These are phyloP conservation scores for Ethmia dodecea DNA, from an alignment of 2,888 invertebrate species.

Conservation along the genomic window DNA sequence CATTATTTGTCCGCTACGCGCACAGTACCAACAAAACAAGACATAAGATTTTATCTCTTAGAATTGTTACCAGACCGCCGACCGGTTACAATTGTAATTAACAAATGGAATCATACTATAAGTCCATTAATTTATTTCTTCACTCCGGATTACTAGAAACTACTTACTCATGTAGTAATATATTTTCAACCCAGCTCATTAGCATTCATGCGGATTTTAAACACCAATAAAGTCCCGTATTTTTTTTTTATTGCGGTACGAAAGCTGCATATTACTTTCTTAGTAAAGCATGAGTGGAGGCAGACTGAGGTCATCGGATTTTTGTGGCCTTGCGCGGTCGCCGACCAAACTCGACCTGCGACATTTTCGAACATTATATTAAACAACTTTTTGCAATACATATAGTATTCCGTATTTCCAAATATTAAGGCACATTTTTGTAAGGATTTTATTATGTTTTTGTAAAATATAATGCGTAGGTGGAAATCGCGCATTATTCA, in stretches of 20 bases:
- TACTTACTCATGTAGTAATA: too few relatives aligned
- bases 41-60: too few relatives aligned
- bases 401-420: slow-evolving; percentile 20
- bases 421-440: slow-evolving; percentile 24
- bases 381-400: slow-evolving; percentile 13
- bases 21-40: too few relatives aligned
- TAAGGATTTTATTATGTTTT: slow-evolving; percentile 15
- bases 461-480: slow-evolving; percentile 20
- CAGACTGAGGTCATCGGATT: slow-evolving; percentile 67
- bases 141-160: too few relatives aligned
- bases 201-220: not conserved
- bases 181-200: not conserved
- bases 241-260: not conserved
- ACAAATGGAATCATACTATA: too few relatives aligned
- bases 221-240: not conserved
- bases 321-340: slow-evolving; percentile 71
- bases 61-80: too few relatives aligned
- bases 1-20: too few relatives aligned
- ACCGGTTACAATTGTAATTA: too few relatives aligned
- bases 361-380: slow-evolving; percentile 38
- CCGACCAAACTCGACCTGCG: slow-evolving; percentile 54
- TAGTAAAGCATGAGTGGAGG: slow-evolving; percentile 29
- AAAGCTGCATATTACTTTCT: slow-evolving; percentile 24
- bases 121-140: too few relatives aligned
- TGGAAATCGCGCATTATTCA: slow-evolving; percentile 24